Conservation (phyloP, 2,888 invertebrate genomes). For the Melanophora roralis region DNA sequence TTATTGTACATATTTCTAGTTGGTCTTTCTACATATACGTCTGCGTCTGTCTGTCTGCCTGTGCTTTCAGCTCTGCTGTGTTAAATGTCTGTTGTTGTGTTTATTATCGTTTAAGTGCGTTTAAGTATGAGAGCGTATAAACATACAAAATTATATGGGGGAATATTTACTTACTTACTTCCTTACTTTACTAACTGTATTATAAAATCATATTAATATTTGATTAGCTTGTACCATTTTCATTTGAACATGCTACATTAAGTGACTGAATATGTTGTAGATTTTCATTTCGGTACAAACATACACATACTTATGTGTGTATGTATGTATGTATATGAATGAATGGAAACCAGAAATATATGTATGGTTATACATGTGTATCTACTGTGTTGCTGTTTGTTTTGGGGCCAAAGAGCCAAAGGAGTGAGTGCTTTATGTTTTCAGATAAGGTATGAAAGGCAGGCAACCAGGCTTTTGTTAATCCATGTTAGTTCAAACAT, state of each 20-base stretch:
- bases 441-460: neutral
- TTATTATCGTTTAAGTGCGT: neutral
- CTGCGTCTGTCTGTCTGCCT: neutral
- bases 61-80: neutral
- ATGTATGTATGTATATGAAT: too few relatives aligned
- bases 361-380: conserved; percentile 9
- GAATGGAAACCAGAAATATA: neutral
- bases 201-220: conserved; percentile 63
- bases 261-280: conserved; percentile 60
- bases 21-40: neutral
- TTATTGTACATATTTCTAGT: too few relatives aligned
- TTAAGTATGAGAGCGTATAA: neutral
- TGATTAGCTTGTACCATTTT: conserved; percentile 63
- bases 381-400: conserved; percentile 6
- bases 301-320: neutral
- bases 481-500: conserved; percentile 50
- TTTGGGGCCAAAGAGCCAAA: conserved; percentile 30
- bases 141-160: neutral
- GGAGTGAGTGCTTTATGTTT: conserved; percentile 25
- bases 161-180: too few relatives aligned
- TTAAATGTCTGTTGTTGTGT: conserved; percentile 9
- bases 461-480: conserved; percentile 47
- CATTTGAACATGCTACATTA: conserved; percentile 59
- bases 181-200: conserved; percentile 40
- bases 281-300: too few relatives aligned